Evolutionary conservation across 2,888 invertebrate genomes (phyloP).

Genomic region (Limnephilus lunatus): DNA sequence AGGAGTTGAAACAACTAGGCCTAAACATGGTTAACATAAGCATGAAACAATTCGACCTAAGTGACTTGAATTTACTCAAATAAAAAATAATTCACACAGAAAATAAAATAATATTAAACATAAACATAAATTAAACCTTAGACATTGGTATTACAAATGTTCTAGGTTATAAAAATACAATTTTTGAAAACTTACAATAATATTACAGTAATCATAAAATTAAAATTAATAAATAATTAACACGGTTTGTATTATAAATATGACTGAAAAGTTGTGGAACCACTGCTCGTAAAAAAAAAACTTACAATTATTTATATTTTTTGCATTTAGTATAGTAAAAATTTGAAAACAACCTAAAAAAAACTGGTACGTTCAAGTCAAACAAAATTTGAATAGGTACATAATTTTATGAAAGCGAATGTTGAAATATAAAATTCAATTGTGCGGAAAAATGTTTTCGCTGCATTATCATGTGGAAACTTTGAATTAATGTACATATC

Average conservation of each 20-base stretch:
- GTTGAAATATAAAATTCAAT: not conserved
- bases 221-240: not conserved
- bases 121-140: not conserved
- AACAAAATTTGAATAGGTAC: not conserved
- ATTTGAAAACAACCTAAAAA: not conserved
- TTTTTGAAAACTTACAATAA: not conserved
- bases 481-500: not conserved
- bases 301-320: not conserved
- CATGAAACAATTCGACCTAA: not conserved
- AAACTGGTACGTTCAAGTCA: not conserved
- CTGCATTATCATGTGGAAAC: not conserved
- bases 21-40: no score
- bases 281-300: not conserved
- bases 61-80: not conserved
- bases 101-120: not conserved
- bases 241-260: not conserved
- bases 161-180: not conserved
- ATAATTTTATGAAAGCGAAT: not conserved
- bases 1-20: no score
- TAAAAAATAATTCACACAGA: not conserved
- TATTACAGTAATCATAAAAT: not conserved
- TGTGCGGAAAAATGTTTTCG: not conserved
- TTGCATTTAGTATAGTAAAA: not conserved
- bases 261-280: not conserved
- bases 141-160: not conserved